A percentile compares a stretch with the other conserved stretches of the same genome.
Evolutionary conservation across 2,888 invertebrate species (phyloP).

Genomic region (Sycophila texana): DNA sequence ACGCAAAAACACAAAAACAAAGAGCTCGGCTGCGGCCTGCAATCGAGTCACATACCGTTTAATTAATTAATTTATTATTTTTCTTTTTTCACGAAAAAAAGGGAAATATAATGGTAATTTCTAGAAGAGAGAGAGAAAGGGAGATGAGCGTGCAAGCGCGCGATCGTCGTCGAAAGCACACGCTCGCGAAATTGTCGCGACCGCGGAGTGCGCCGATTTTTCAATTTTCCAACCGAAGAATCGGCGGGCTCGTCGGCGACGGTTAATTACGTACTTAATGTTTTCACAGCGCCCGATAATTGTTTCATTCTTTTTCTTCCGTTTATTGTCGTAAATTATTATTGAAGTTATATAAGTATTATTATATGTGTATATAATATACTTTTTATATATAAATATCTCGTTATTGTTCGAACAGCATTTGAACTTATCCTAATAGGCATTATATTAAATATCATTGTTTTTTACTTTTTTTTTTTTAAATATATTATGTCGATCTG

Average conservation of each 20-base stretch:
- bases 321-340: constrained; percentile 62
- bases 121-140: not conserved
- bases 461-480: constrained; percentile 59
- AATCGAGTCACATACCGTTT: constrained; percentile 19
- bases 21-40: not conserved
- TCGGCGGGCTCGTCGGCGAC: constrained; percentile 15
- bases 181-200: not conserved
- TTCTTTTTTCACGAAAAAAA: not conserved
- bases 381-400: constrained; percentile 67
- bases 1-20: not conserved
- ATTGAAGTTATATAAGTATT: constrained; percentile 62
- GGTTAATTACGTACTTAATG: constrained; percentile 31
- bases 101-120: not conserved
- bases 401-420: constrained; percentile 76
- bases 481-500: constrained; percentile 25
- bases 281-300: constrained; percentile 58
- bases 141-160: constrained; percentile 5
- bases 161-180: not conserved
- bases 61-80: no score
- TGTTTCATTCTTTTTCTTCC: constrained; percentile 49
- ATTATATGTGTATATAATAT: constrained; percentile 59
- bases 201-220: not conserved
- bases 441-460: constrained; percentile 53
- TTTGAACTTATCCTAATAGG: constrained; percentile 69
- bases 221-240: constrained; percentile 21